phyloP scores from a whole-genome alignment of 35 echinoderm and acorn worm species.

The Eucidaris tribuloides region DNA sequence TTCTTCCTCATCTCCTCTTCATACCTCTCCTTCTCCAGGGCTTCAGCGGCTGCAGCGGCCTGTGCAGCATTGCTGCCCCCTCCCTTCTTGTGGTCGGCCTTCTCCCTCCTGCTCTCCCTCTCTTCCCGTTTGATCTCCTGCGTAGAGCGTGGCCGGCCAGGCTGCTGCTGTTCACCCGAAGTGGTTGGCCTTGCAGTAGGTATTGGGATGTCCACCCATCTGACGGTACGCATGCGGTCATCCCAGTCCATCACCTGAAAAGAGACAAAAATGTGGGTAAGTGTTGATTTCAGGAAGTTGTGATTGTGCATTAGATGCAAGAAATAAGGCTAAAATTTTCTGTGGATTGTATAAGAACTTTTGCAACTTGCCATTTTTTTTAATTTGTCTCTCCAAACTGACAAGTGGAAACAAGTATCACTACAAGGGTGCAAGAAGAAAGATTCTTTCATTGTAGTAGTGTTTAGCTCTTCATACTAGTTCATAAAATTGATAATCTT shows the following conservation, averaged over 20 bases:
- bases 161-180: conserved; percentile 29
- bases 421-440: too few relatives aligned
- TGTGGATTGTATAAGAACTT: too few relatives aligned
- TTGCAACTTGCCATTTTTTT: too few relatives aligned
- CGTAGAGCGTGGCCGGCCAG: conserved; percentile 70
- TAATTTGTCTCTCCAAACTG: too few relatives aligned
- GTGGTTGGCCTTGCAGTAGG: conserved; percentile 47
- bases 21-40: conserved; percentile 57
- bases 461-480: too few relatives aligned
- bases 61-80: conserved; percentile 36
- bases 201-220: conserved; percentile 88
- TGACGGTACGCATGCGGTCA: conserved; percentile 91
- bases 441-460: too few relatives aligned
- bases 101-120: conserved; percentile 59
- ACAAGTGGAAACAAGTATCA: too few relatives aligned
- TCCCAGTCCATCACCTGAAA: conserved; percentile 89
- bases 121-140: conserved; percentile 77
- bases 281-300: too few relatives aligned
- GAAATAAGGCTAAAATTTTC: too few relatives aligned
- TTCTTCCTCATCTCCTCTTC: conserved; percentile 75
- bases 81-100: conserved; percentile 77
- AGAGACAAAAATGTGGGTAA: too few relatives aligned
- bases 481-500: too few relatives aligned
- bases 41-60: conserved; percentile 64
- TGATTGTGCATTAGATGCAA: too few relatives aligned